Evolutionary conservation across 2,113 vertebrate species (phyloP), one percentile per base, ranked within the genome.

Genomic region (Python bivittatus): DNA sequence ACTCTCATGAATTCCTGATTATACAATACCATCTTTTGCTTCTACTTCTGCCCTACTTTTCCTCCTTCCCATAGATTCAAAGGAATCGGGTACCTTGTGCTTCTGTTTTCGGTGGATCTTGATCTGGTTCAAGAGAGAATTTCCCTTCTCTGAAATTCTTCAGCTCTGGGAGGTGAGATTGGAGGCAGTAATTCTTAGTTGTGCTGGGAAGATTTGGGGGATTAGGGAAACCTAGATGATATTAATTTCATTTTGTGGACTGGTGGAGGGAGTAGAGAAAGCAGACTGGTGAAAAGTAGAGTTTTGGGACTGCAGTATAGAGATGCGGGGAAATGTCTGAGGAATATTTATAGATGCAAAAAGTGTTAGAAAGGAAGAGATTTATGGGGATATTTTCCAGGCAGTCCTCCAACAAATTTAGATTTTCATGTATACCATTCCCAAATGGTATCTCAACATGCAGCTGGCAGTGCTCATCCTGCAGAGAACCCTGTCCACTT

Each of bases 51-150:
- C 12, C 2, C n/a, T 89, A 17, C 33, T 54, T 22, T 42, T 42
- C 2, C 48, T 44, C 6, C 79, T 72, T 90, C 48, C 52, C 54
- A 1, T 33, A 98, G 97, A 97, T 53, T 96, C 97, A 48, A 97
- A 97, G 93, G 97, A 98, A 52, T 98, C 97, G 0, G 97, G 97
- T 53, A 97, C 95, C 0, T 95, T 98, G 53, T 97, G 97, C 89
- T 98, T 96, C 95, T 98, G 97, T 91, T 99, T 99, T 97, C 98
- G 98, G 11, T 99, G 98, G 99, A 97, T 99, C 86, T 98, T 99
- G 91, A 99, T 99, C 97, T 99, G 98, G 98, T 99, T 99, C 96
- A 99, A 99, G 97, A 98, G 98, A 91, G 98, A 99, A 93, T 99
- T 99, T 92, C 97, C 98, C 86, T 99, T 99, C 68, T 98, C 98